Conservation (phyloP, 2,888 invertebrate genomes). For the Eupeodes luniger region DNA sequence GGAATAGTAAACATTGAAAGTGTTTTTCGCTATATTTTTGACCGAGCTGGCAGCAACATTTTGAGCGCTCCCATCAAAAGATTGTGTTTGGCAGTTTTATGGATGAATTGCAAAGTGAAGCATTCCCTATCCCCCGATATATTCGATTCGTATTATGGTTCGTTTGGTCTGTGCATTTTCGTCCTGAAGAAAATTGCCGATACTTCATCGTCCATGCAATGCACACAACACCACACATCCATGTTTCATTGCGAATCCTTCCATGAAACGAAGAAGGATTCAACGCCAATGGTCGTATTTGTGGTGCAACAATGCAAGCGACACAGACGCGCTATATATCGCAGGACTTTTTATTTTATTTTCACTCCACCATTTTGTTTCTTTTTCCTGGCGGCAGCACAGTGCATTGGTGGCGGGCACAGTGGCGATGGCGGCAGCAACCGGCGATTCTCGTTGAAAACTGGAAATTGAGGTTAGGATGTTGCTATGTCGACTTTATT, state of each 20-base stretch:
- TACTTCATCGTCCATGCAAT: constrained; percentile 67
- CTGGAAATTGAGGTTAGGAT: constrained; percentile 74
- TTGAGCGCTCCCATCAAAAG: constrained; percentile 42
- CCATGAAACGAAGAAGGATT: constrained; percentile 12
- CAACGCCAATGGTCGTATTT: not conserved
- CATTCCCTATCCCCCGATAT: not conserved
- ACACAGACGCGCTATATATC: constrained; percentile 15
- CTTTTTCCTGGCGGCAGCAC: too few species aligned
- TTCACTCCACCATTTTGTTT: not conserved
- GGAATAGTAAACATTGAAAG: not conserved
- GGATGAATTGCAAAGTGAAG: constrained; percentile 53
- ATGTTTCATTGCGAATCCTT: constrained; percentile 20
- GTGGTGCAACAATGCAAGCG: constrained; percentile 63
- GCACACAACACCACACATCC: not conserved
- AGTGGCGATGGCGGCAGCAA: too few species aligned
- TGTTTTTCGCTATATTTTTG: not conserved
- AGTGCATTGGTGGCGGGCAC: too few species aligned
- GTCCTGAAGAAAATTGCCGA: constrained; percentile 46
- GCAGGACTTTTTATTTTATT: constrained; percentile 3
- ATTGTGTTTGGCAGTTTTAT: constrained; percentile 58
- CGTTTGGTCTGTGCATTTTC: constrained; percentile 38
- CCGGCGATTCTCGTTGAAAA: constrained; percentile 23
- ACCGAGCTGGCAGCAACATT: constrained; percentile 18
- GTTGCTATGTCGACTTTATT: constrained; percentile 74
- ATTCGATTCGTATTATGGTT: constrained; percentile 8